A percentile compares a stretch with the other conserved stretches of the same genome.
These are phyloP conservation scores for Ypsolopha sequella DNA, from an alignment of 2,888 invertebrate species.

Conservation along the genomic window DNA sequence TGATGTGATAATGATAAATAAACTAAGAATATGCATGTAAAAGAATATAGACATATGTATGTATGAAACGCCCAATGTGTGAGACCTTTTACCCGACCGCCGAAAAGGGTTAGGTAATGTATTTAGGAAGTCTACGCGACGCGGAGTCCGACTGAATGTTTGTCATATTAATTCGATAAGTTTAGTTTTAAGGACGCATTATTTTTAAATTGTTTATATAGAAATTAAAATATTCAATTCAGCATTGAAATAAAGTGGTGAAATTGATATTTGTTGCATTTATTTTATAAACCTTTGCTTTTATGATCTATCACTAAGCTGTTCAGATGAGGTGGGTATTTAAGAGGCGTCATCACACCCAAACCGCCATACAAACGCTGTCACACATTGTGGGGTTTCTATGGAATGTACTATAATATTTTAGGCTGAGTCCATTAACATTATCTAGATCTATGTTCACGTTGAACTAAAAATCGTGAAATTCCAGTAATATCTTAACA, in stretches of 20 bases:
- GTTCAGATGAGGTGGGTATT: neutral
- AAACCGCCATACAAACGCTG: too few relatives aligned
- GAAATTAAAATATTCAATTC: constrained; percentile 63
- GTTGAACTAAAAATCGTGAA: too few relatives aligned
- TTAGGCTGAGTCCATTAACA: too few relatives aligned
- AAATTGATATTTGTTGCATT: constrained; percentile 33
- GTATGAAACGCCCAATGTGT: constrained; percentile 6
- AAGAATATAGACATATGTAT: too few relatives aligned
- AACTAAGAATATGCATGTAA: neutral
- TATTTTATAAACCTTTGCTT: constrained; percentile 8
- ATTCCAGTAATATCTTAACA: too few relatives aligned
- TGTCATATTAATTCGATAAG: constrained; percentile 31
- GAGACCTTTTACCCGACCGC: neutral
- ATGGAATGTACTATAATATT: too few relatives aligned
- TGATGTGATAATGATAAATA: neutral
- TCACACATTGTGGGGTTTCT: too few relatives aligned
- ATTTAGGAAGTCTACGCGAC: constrained; percentile 14
- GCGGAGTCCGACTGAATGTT: constrained; percentile 29
- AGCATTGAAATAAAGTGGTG: constrained; percentile 62
- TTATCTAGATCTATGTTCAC: too few relatives aligned
- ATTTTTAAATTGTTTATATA: constrained; percentile 66
- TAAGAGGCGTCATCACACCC: too few relatives aligned
- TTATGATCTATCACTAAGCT: neutral
- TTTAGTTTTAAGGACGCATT: constrained; percentile 26
- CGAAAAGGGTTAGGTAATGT: constrained; percentile 3